These are phyloP conservation scores for Kryptopterus vitreolus DNA, from an alignment of 2,797 vertebrate genomes.

Conservation along the genomic window DNA sequence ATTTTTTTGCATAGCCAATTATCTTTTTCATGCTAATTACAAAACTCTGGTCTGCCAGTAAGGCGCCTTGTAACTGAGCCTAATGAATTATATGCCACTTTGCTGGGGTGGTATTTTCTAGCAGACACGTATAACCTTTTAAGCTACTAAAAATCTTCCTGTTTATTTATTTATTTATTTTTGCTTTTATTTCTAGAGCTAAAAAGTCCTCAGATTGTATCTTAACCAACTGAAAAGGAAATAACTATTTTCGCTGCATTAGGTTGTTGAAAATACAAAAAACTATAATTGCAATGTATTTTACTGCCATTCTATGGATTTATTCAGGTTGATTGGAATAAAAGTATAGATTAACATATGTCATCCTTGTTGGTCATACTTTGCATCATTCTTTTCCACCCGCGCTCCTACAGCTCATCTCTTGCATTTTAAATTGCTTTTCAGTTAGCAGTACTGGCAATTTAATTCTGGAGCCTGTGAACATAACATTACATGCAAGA, in stretches of 20 bases:
- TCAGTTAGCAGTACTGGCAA: background rate
- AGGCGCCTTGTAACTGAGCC: background rate
- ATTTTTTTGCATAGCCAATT: slow-evolving; percentile 6
- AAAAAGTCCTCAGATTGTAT: slow-evolving; percentile 73
- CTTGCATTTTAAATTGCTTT: slow-evolving; percentile 10
- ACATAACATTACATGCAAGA: slow-evolving; percentile 1
- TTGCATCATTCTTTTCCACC: background rate
- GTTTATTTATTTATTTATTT: slow-evolving; percentile 27
- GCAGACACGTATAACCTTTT: slow-evolving; percentile 74
- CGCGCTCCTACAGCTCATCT: background rate
- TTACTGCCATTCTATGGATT: background rate
- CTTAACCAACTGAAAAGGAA: slow-evolving; percentile 70
- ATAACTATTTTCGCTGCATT: slow-evolving; percentile 60
- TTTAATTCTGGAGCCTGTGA: slow-evolving; percentile 9
- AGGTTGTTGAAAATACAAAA: background rate
- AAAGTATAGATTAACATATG: slow-evolving; percentile 84
- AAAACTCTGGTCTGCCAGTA: background rate
- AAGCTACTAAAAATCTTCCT: slow-evolving; percentile 75
- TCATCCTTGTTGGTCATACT: slow-evolving; percentile 68
- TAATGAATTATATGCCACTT: slow-evolving; percentile 47
- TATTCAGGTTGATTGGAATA: background rate
- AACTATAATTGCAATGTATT: background rate
- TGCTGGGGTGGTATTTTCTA: slow-evolving; percentile 66
- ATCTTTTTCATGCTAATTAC: slow-evolving; percentile 13
- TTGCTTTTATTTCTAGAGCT: slow-evolving; percentile 54